Evolutionary conservation across 2,113 vertebrate genomes (phyloP).

Genomic region (Platichthys flesus): DNA sequence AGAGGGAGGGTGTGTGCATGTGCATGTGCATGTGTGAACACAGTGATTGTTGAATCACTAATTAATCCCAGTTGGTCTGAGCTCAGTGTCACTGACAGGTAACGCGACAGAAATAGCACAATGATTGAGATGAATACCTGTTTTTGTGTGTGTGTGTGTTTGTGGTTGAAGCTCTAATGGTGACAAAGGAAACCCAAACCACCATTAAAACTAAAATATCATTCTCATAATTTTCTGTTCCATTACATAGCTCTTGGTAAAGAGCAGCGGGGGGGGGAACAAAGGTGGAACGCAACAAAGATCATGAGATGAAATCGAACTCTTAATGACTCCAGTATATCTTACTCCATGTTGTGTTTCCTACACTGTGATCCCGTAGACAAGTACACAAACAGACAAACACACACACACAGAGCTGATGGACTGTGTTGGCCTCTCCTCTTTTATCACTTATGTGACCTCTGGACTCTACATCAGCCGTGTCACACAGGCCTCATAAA

Average conservation of each 20-base stretch:
- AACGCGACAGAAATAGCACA: conserved; percentile 69
- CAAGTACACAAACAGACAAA: neutral
- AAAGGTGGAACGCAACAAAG: conserved; percentile 27
- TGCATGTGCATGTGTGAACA: neutral
- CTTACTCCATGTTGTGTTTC: conserved; percentile 27
- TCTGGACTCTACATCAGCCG: conserved; percentile 58
- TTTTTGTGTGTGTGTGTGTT: no score
- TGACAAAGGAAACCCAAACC: conserved; percentile 29
- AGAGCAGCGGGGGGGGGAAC: neutral
- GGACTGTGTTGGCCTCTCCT: conserved; percentile 38
- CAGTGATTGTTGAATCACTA: conserved; percentile 60
- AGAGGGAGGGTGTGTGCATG: neutral
- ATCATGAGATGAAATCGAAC: conserved; percentile 51
- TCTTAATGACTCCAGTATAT: conserved; percentile 39
- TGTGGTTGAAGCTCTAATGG: conserved; percentile 2
- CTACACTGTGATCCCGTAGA: neutral
- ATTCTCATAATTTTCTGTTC: neutral
- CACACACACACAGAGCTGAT: conserved; percentile 4
- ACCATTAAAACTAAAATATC: neutral
- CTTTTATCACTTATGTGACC: conserved; percentile 64
- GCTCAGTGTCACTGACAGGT: conserved; percentile 66
- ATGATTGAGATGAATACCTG: conserved; percentile 60
- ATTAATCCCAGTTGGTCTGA: conserved; percentile 80
- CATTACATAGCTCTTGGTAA: no score
- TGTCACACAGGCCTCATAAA: conserved; percentile 59